phyloP scores from a whole-genome alignment of 2,888 invertebrate species.

The Trachelus iudaicus region DNA sequence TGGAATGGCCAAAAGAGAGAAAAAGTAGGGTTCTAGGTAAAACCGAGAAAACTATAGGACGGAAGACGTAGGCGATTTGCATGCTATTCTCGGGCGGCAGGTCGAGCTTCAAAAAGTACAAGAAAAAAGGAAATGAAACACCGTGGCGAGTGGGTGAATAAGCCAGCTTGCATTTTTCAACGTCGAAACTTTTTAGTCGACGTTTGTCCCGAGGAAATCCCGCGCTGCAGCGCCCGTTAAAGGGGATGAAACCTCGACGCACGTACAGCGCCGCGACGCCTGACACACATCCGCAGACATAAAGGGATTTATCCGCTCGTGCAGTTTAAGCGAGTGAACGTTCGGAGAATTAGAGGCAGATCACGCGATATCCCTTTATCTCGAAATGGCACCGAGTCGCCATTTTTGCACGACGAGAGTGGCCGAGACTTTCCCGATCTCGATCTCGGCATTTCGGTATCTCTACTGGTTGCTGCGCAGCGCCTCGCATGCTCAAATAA shows the following conservation, averaged over 20 bases:
- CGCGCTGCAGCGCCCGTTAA: constrained; percentile 24
- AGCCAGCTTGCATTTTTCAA: constrained; percentile 50
- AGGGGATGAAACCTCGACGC: constrained; percentile 39
- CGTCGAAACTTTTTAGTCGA: constrained; percentile 36
- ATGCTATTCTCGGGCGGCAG: too few relatives aligned
- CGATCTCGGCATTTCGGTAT: neutral
- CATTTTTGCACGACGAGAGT: too few relatives aligned
- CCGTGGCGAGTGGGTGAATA: neutral
- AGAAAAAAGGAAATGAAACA: constrained; percentile 26
- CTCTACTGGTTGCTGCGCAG: neutral
- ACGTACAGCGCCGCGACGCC: constrained; percentile 28
- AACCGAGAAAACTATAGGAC: too few relatives aligned
- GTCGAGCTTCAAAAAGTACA: too few relatives aligned
- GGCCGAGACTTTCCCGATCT: neutral
- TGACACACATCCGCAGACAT: constrained; percentile 52
- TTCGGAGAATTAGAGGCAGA: constrained; percentile 52
- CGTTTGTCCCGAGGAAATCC: constrained; percentile 1
- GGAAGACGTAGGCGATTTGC: too few relatives aligned
- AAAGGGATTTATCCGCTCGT: too few relatives aligned
- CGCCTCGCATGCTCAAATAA: constrained; percentile 16
- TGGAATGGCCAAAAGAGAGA: too few relatives aligned
- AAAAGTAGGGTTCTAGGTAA: too few relatives aligned
- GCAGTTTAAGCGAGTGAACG: constrained; percentile 27
- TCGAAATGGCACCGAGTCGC: constrained; percentile 12
- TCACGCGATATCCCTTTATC: constrained; percentile 51